These are phyloP conservation scores for Cheumatopsyche charites DNA, from an alignment of 1,140 invertebrate species.

Conservation along the genomic window DNA sequence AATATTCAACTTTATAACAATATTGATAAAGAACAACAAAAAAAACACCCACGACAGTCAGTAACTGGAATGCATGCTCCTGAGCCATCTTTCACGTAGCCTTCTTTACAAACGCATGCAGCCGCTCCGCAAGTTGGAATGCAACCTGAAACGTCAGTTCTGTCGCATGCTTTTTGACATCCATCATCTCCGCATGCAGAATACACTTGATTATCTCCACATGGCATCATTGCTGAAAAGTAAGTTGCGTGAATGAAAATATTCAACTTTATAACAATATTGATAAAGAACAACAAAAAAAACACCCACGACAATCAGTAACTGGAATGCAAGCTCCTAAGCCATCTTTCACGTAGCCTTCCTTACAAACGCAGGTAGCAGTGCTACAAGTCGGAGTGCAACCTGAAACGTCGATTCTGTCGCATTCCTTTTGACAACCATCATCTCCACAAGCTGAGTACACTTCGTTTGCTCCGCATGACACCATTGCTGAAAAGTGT, in stretches of 20 bases:
- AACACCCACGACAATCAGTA: not conserved
- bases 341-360: not conserved
- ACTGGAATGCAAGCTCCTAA: not conserved
- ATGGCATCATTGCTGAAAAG: not conserved
- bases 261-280: no score
- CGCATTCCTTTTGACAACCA: not conserved
- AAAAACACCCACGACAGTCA: constrained; percentile 11
- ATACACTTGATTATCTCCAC: not conserved
- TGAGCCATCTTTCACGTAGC: not conserved
- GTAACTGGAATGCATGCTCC: not conserved
- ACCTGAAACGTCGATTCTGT: not conserved
- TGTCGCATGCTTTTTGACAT: not conserved
- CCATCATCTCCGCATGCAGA: not conserved
- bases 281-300: not conserved
- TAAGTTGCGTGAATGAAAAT: not conserved
- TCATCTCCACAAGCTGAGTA: not conserved
- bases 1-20: not conserved
- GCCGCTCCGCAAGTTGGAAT: not conserved
- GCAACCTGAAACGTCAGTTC: not conserved
- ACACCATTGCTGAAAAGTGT: not conserved
- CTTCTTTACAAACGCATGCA: not conserved
- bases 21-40: not conserved
- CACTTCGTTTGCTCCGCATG: not conserved
- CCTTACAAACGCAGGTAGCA: not conserved
- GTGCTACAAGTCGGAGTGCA: not conserved